Evolutionary conservation across 2,113 vertebrate genomes (phyloP).

Genomic region (Hemiscyllium ocellatum): DNA sequence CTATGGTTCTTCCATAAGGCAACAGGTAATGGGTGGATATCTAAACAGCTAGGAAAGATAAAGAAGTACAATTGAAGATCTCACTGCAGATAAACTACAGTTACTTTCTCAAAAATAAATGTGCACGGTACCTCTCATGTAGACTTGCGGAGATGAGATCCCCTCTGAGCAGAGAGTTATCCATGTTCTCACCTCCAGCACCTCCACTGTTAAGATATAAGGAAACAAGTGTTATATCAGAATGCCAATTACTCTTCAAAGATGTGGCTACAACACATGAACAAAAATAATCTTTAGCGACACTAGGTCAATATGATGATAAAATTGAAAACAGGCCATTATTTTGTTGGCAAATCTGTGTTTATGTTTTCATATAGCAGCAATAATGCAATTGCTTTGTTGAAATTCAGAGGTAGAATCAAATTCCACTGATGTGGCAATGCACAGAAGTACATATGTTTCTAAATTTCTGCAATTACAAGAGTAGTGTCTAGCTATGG

Average conservation of each 20-base stretch:
- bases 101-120: neutral
- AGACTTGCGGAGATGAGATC: slow-evolving; percentile 69
- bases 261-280: neutral
- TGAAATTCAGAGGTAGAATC: neutral
- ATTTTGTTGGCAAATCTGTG: neutral
- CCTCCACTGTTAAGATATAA: slow-evolving; percentile 52
- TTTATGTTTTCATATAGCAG: too few species aligned
- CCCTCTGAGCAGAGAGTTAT: slow-evolving; percentile 71
- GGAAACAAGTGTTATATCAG: neutral
- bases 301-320: neutral
- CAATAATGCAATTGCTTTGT: neutral
- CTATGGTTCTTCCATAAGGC: neutral
- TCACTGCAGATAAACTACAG: neutral
- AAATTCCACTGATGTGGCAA: neutral
- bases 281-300: neutral
- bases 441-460: neutral
- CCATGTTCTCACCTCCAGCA: slow-evolving; percentile 64
- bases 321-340: neutral
- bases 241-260: neutral
- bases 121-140: slow-evolving; percentile 61
- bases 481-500: neutral
- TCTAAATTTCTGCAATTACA: neutral
- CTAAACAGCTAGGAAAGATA: neutral
- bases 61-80: neutral
- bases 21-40: neutral